Evolutionary conservation across 2,113 vertebrate genomes (phyloP), one percentile per base, ranked within the genome.

Genomic region (Elachura formosa): DNA sequence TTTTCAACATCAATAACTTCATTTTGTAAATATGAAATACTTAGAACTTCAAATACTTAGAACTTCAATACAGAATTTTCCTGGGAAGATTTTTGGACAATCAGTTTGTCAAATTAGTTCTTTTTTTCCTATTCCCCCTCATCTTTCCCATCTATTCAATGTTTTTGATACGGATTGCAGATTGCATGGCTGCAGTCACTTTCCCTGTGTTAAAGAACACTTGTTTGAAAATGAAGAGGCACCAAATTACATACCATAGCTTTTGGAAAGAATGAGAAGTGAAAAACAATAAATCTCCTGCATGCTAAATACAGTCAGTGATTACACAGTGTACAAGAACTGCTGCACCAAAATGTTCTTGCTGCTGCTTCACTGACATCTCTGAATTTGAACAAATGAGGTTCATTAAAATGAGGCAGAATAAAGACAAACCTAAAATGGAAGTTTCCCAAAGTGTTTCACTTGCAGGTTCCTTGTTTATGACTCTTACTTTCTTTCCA

Each of bases 351-450:
- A 67, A 94, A 69, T 12, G 10, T 54, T 90, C 40, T 43, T 84
- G 62, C 74, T 54, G 49, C 38, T 84, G 61, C 56, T 89, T 22
- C 81, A 55, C 46, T 62, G 84, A 84, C 75, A 87, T 13, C 67
- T 94, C 55, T 80, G 94, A 85, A 94, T 92, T 85, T 85, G 87
- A 94, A 92, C 76, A 94, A 93, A 95, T 83, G 89, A 31, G 49
- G 49, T 41, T 95, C 79, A 92, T 89, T 92, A 94, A 78, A 58
- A 24, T 33, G 73, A 89, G 49, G 82, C 23, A 84, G 87, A 94
- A 95, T 81, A 89, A 92, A 93, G 87, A 94, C 40, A 87, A 95
- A 87, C 88, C 48, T 16, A 28, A 80, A 95, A 87, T 36, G 40
- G 80, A 91, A 62, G 51, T 75, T 91, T 84, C 82, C 80, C 81